Evolutionary conservation across 2,113 vertebrate species (phyloP).

Genomic region (Chaetops frenatus): DNA sequence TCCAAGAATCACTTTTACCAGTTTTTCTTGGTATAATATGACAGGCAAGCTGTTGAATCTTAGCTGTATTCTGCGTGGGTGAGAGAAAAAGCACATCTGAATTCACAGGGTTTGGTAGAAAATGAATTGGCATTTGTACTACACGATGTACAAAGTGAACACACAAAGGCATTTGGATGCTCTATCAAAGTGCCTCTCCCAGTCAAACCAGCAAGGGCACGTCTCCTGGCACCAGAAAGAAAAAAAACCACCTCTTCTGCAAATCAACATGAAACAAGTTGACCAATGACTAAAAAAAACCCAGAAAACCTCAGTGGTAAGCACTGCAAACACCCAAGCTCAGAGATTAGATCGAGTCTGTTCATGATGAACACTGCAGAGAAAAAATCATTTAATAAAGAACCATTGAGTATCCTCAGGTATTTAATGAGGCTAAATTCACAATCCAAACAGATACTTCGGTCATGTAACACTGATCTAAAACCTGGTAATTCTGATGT

Average conservation of each 20-base stretch:
- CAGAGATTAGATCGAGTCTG: not conserved
- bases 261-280: not conserved
- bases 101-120: not conserved
- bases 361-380: not conserved
- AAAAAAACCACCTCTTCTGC: constrained; percentile 6
- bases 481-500: not conserved
- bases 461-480: not conserved
- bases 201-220: constrained; percentile 45
- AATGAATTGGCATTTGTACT: not conserved
- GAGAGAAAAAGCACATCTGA: constrained; percentile 29
- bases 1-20: constrained; percentile 32
- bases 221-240: constrained; percentile 6
- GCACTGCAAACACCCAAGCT: not conserved
- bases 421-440: not conserved
- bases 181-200: constrained; percentile 32
- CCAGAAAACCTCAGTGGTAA: not conserved
- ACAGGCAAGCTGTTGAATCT: constrained; percentile 27
- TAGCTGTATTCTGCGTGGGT: not conserved
- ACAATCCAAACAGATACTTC: not conserved
- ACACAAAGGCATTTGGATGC: not conserved
- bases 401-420: not conserved
- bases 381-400: not conserved
- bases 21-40: constrained; percentile 5
- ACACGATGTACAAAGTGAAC: not conserved
- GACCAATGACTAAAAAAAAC: not conserved